Percentiles rank a stretch among this genome's conserved stretches.
phyloP scores from a whole-genome alignment of 1,140 invertebrate species.

The Saxidomus purpurata region DNA sequence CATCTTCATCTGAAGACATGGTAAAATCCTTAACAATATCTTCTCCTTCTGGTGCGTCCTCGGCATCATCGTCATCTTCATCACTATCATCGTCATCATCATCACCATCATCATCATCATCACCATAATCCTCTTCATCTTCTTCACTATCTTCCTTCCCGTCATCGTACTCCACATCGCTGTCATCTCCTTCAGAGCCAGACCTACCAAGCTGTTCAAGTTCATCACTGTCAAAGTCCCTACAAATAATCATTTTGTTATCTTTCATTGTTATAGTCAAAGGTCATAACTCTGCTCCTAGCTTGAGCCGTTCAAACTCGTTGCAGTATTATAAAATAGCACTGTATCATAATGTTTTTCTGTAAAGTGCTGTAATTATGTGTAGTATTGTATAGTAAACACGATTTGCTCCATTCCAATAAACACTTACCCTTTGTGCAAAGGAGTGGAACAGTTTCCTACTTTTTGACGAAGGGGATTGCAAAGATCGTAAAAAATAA shows the following conservation, averaged over 20 bases:
- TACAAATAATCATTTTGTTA: constrained; percentile 60
- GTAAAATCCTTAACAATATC: constrained; percentile 81
- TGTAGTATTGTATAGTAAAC: too few species aligned
- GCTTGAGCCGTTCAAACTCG: too few species aligned
- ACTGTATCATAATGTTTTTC: too few species aligned
- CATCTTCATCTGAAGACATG: constrained; percentile 72
- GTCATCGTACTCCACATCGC: constrained; percentile 63
- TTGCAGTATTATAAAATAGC: too few species aligned
- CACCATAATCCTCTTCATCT: constrained; percentile 62
- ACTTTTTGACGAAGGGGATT: too few species aligned
- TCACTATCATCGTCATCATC: constrained; percentile 62
- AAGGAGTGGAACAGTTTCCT: too few species aligned
- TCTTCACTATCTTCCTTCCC: constrained; percentile 56
- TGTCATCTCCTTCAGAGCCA: constrained; percentile 73
- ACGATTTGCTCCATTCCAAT: too few species aligned
- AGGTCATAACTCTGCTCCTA: too few species aligned
- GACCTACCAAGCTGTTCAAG: constrained; percentile 79
- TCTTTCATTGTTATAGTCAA: too few species aligned
- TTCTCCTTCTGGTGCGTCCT: constrained; percentile 68
- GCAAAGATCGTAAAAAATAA: too few species aligned
- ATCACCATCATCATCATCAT: constrained; percentile 56
- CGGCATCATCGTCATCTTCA: constrained; percentile 61
- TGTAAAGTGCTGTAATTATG: too few species aligned
- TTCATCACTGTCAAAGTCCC: constrained; percentile 83
- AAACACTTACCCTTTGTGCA: too few species aligned